A percentile compares a stretch with the other conserved stretches of the same genome.
Evolutionary conservation across 1,140 invertebrate species (phyloP).

Genomic region (Calliopsis andreniformis): DNA sequence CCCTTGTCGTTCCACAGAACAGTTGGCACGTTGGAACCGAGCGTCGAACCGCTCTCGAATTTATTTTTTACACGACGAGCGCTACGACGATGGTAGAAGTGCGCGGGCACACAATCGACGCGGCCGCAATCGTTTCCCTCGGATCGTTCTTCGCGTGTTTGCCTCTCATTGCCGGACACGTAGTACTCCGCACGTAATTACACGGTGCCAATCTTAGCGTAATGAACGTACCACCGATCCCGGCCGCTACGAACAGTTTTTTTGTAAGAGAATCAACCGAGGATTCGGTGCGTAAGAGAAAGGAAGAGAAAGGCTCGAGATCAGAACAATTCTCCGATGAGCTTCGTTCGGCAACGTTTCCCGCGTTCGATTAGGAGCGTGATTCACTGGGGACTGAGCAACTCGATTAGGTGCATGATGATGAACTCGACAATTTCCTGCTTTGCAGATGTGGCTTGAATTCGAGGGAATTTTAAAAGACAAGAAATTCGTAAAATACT

Average conservation of each 20-base stretch:
- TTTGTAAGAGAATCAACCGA: slow-evolving; percentile 52
- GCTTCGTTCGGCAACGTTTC: slow-evolving; percentile 59
- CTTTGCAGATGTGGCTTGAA: too few relatives aligned
- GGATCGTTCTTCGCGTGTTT: slow-evolving; percentile 42
- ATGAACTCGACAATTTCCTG: too few relatives aligned
- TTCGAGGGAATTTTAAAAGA: too few relatives aligned
- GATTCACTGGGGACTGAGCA: background rate
- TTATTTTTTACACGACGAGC: slow-evolving; percentile 67
- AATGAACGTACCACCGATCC: slow-evolving; percentile 54
- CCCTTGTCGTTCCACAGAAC: background rate
- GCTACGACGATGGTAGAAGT: slow-evolving; percentile 8
- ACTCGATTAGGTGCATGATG: too few relatives aligned
- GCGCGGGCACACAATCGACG: background rate
- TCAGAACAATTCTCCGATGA: slow-evolving; percentile 59
- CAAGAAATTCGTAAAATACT: too few relatives aligned
- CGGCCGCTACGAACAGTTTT: slow-evolving; percentile 56
- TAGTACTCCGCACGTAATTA: slow-evolving; percentile 61
- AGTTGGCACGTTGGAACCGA: background rate
- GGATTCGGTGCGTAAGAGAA: background rate
- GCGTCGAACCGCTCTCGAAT: slow-evolving; percentile 40
- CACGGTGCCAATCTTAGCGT: slow-evolving; percentile 66
- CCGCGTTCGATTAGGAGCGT: background rate
- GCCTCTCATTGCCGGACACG: slow-evolving; percentile 20
- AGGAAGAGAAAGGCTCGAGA: background rate
- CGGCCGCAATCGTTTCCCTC: slow-evolving; percentile 28